Evolutionary conservation across 1,140 invertebrate genomes (phyloP).

Genomic region (Dreissena rostriformis): DNA sequence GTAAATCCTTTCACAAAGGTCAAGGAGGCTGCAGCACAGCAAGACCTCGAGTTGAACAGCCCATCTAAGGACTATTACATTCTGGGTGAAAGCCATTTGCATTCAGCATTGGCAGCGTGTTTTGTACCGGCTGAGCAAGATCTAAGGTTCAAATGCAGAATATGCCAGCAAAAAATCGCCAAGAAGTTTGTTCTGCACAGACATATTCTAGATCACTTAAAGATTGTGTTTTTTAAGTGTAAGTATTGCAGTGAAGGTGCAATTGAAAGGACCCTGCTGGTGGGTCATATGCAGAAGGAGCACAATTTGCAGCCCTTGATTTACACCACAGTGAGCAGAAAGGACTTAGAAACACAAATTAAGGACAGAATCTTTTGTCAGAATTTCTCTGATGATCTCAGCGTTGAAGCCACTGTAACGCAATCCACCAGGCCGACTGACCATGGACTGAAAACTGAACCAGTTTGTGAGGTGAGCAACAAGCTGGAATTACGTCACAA

Average conservation of each 20-base stretch:
- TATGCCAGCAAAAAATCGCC: slow-evolving; percentile 48
- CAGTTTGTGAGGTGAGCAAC: not conserved
- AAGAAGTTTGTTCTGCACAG: slow-evolving; percentile 56
- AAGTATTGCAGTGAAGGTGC: slow-evolving; percentile 43
- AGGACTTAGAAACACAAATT: slow-evolving; percentile 10
- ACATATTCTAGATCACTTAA: slow-evolving; percentile 49
- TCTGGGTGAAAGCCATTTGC: slow-evolving; percentile 44
- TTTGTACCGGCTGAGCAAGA: slow-evolving; percentile 37
- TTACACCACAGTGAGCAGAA: slow-evolving; percentile 14
- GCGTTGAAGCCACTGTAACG: not conserved
- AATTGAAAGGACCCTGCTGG: slow-evolving; percentile 45
- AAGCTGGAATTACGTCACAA: not conserved
- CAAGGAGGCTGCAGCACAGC: slow-evolving; percentile 1
- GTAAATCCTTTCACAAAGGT: slow-evolving; percentile 46
- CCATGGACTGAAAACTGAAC: slow-evolving; percentile 22
- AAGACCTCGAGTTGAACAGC: not conserved
- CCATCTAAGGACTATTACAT: slow-evolving; percentile 20
- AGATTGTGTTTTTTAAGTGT: slow-evolving; percentile 53
- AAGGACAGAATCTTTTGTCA: slow-evolving; percentile 32
- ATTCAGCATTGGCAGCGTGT: slow-evolving; percentile 29
- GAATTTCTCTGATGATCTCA: slow-evolving; percentile 33
- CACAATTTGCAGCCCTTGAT: slow-evolving; percentile 10
- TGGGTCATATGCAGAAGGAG: slow-evolving; percentile 48
- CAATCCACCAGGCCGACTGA: slow-evolving; percentile 4
- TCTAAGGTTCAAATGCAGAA: slow-evolving; percentile 36